Percentiles rank a stretch among this genome's conserved stretches.
Evolutionary conservation across 2,113 vertebrate species (phyloP).

Genomic region (Alouatta palliata): DNA sequence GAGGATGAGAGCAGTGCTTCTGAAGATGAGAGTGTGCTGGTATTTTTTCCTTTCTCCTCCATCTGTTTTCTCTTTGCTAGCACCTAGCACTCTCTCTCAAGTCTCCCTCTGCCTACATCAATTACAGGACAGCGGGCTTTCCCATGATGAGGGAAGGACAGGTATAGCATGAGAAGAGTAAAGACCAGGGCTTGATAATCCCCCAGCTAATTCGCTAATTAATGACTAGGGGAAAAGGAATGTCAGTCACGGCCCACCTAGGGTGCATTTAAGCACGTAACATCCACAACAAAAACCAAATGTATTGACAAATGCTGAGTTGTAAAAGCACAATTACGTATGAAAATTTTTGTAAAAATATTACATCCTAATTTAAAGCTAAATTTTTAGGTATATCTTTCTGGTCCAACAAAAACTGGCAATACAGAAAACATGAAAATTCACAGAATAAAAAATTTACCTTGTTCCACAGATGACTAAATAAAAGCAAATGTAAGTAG

Average conservation of each 20-base stretch:
- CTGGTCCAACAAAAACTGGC: not conserved
- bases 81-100: not conserved
- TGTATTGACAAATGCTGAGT: not conserved
- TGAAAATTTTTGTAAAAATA: not conserved
- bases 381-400: not conserved
- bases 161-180: not conserved
- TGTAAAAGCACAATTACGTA: not conserved
- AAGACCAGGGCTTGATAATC: not conserved
- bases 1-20: not conserved
- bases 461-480: not conserved
- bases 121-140: accelerated
- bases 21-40: not conserved
- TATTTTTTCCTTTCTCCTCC: not conserved
- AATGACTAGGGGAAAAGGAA: not conserved
- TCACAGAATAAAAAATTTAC: not conserved
- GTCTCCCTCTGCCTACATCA: not conserved
- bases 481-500: not conserved
- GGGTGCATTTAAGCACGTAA: not conserved
- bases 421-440: not conserved
- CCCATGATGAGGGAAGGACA: not conserved
- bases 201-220: not conserved
- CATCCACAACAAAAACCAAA: not conserved
- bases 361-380: not conserved
- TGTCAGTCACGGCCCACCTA: too few relatives aligned
- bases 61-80: not conserved